Conservation (phyloP, 2,888 invertebrate genomes). For the Scrobipalpa atriplicella region DNA sequence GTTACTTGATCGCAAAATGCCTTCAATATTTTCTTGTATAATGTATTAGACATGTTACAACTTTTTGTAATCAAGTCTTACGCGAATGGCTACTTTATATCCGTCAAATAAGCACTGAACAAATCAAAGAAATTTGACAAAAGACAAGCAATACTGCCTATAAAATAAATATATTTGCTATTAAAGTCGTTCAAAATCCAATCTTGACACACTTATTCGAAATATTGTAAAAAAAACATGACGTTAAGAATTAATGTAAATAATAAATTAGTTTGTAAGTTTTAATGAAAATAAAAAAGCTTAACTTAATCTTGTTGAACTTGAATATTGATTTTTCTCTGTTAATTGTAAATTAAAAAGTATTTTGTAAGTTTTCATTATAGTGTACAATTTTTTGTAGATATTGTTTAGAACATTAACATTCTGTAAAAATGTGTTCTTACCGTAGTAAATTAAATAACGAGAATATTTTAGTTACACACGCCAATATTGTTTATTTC, state of each 20-base stretch:
- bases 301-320: conserved; percentile 81
- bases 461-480: conserved; percentile 83
- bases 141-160: background rate
- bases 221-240: conserved; percentile 66
- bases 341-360: conserved; percentile 79
- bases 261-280: conserved; percentile 66
- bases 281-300: conserved; percentile 59
- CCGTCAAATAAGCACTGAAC: conserved; percentile 28
- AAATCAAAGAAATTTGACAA: background rate
- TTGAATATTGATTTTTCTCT: conserved; percentile 76
- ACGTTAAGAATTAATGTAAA: conserved; percentile 73
- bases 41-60: too few species aligned
- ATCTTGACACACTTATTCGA: conserved; percentile 47
- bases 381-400: conserved; percentile 83
- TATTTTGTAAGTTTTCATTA: conserved; percentile 75
- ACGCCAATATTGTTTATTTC: conserved; percentile 65
- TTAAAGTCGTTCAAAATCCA: conserved; percentile 16
- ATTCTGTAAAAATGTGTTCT: conserved; percentile 84
- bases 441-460: conserved; percentile 83
- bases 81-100: too few species aligned
- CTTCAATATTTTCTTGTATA: too few species aligned
- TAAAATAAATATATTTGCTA: background rate
- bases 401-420: conserved; percentile 80
- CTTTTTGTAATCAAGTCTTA: background rate
- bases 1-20: too few species aligned